Evolutionary conservation across 2,888 invertebrate species (phyloP).

Genomic region (Mactromeris polynyma): DNA sequence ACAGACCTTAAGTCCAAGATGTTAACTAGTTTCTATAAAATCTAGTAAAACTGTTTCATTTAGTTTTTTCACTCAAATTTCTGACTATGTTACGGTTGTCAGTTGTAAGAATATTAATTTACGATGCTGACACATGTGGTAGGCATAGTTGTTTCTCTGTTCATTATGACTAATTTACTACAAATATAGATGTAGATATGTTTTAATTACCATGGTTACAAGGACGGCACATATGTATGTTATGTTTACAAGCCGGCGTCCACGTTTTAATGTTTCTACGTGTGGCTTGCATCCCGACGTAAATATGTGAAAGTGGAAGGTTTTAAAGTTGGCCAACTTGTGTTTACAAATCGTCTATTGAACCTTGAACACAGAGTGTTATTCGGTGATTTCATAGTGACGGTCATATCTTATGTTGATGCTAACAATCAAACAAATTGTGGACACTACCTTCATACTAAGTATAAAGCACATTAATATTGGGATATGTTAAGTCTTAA

Average conservation of each 20-base stretch:
- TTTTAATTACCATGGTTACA: background rate
- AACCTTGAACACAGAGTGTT: too few species aligned
- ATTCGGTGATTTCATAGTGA: too few species aligned
- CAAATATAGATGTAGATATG: background rate
- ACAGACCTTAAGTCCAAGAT: background rate
- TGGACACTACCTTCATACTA: too few species aligned
- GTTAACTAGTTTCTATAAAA: background rate
- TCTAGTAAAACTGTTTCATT: background rate
- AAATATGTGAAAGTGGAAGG: background rate
- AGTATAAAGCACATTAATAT: too few species aligned
- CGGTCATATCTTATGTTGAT: too few species aligned
- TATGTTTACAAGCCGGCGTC: background rate
- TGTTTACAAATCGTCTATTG: background rate
- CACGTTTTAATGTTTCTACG: background rate
- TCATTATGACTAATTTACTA: background rate
- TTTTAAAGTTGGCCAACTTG: background rate
- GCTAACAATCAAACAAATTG: too few species aligned
- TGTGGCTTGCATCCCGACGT: background rate
- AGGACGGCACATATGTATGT: background rate
- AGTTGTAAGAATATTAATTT: background rate
- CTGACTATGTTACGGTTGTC: background rate
- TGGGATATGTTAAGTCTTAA: too few species aligned
- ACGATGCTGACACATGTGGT: background rate
- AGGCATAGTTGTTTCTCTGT: background rate
- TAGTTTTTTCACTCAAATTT: background rate